Base-by-base conservation (phyloP, 2,797 vertebrate genomes). In the Margarornis squamiger region DNA sequence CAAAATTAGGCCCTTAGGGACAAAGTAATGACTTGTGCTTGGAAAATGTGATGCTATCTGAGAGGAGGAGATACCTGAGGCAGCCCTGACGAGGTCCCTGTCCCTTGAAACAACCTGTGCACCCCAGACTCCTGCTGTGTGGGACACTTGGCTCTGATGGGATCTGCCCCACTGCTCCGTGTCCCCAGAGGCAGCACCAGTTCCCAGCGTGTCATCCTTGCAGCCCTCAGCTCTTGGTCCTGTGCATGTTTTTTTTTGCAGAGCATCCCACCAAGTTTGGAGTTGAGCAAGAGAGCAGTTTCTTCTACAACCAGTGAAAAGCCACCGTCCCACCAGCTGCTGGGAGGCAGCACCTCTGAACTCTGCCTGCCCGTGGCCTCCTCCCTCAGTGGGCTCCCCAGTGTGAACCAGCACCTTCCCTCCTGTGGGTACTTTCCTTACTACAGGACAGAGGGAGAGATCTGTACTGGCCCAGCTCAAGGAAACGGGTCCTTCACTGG, bases 401-500 rank as follows among this genome's bases (percentile, higher is more conserved):
- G 2, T 20, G 27, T 17, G 34, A 16, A 9, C 23, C 67, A 59
- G 5, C 14, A 11, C 48, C 38, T 62, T 13, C 11, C 26, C 55
- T 68, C 38, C 30, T 3, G 7, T 0, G 93, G 77, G 5, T 95
- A 85, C 3, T 61, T 92, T 5, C 95, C 96, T 15, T 97, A 85
- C 80, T 97, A 97, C 72, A 94, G 93, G 67, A 97, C 88, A 1
- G 90, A 97, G 54, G 95, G 68, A 65, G 19, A 65, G 24, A 86
- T 97, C 6, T 74, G 29, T 68, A 10, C 57, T 2, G 78, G 36
- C 39, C 88, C 73, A 1, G 34, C 39, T 26, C 32, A 12, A 36
- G 20, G 4, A 23, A 59, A 55, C 5, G 15, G 4, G 3, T 22
- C 68, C 29, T 3, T 36, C 23, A 4, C 34, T 3, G 9, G 24